phyloP scores from a whole-genome alignment of 2,797 vertebrate species.

The Fringilla coelebs region DNA sequence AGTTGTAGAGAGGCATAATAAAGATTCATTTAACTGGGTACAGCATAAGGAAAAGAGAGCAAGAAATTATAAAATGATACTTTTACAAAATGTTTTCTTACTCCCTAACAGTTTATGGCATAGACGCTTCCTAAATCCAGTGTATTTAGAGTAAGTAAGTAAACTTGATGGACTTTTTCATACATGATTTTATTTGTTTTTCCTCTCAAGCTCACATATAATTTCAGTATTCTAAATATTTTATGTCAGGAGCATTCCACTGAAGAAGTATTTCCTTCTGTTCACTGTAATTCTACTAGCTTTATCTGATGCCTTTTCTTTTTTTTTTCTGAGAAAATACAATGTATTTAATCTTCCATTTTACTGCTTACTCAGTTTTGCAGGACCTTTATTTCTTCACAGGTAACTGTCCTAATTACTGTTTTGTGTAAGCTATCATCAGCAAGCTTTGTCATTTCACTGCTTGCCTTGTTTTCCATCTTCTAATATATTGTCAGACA shows the following conservation, averaged over 20 bases:
- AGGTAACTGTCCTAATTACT: background rate
- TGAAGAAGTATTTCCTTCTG: background rate
- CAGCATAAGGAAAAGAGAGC: background rate
- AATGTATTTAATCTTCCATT: background rate
- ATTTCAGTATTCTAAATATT: background rate
- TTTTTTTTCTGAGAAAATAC: background rate
- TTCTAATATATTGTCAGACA: background rate
- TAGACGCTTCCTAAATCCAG: background rate
- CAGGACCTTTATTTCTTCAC: background rate
- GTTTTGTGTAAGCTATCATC: background rate
- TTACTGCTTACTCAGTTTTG: background rate
- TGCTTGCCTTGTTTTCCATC: background rate
- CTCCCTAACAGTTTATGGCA: background rate
- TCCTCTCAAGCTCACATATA: background rate
- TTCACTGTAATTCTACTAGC: background rate
- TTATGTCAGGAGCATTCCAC: background rate
- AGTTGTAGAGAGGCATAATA: background rate
- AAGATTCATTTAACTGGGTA: background rate
- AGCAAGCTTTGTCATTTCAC: background rate
- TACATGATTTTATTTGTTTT: background rate
- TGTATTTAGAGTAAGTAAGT: background rate
- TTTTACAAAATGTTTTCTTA: background rate
- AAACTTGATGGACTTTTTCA: background rate
- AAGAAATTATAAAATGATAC: background rate
- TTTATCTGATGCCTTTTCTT: background rate